Evolutionary conservation across 1,140 invertebrate species (phyloP).

Genomic region (Drosophila jambulina): DNA sequence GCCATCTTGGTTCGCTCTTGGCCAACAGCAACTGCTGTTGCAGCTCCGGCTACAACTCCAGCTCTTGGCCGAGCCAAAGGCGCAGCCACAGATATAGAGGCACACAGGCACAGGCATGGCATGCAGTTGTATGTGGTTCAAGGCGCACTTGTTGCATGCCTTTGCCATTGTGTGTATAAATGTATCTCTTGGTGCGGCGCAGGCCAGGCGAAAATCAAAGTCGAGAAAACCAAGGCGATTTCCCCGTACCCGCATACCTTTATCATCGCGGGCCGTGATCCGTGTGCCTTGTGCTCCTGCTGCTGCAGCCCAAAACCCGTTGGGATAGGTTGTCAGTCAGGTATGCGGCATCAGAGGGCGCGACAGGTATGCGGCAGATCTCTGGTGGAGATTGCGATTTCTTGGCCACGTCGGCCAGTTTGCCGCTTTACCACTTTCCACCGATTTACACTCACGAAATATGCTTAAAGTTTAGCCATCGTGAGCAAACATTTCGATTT

Average conservation of each 20-base stretch:
- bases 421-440: constrained; percentile 64
- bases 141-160: constrained; percentile 74
- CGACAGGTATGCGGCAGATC: constrained; percentile 60
- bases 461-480: constrained; percentile 20
- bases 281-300: constrained; percentile 15
- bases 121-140: constrained; percentile 55
- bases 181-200: constrained; percentile 9
- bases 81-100: constrained; percentile 46
- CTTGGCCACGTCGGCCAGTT: constrained; percentile 66
- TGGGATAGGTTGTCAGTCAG: constrained; percentile 75
- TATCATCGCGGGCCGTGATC: not conserved
- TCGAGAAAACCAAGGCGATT: constrained; percentile 29
- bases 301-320: constrained; percentile 69
- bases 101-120: constrained; percentile 4
- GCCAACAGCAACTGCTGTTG: constrained; percentile 35
- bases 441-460: constrained; percentile 58
- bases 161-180: constrained; percentile 33
- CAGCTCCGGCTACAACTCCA: constrained; percentile 13
- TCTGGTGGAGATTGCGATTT: constrained; percentile 67
- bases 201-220: constrained; percentile 62
- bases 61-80: constrained; percentile 60
- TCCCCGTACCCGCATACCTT: constrained; percentile 27
- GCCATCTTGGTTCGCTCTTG: constrained; percentile 66
- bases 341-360: constrained; percentile 35
- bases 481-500: constrained; percentile 68